A percentile compares a stretch with the other conserved stretches of the same genome.
Evolutionary conservation across 1,140 invertebrate genomes (phyloP).

Genomic region (Orussus abietinus): DNA sequence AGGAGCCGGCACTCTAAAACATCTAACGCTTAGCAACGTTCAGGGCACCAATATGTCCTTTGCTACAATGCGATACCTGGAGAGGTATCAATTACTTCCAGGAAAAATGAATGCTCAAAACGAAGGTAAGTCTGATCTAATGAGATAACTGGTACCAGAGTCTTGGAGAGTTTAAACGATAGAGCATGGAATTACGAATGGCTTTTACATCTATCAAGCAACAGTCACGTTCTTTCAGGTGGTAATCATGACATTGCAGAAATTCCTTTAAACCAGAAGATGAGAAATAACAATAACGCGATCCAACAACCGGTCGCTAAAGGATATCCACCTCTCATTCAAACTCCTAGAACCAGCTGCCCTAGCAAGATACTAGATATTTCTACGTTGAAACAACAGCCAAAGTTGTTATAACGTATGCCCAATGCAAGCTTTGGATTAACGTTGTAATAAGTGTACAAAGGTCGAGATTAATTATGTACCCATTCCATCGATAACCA

Average conservation of each 20-base stretch:
- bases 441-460: no score
- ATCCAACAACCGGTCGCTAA: constrained; percentile 1
- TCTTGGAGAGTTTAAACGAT: constrained; percentile 3
- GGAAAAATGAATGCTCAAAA: constrained; percentile 29
- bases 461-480: no score
- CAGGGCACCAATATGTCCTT: constrained; percentile 58
- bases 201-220: constrained; percentile 5
- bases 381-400: constrained; percentile 61
- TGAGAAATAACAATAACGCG: constrained; percentile 12
- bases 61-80: constrained; percentile 63
- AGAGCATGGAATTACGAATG: constrained; percentile 3
- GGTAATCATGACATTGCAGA: constrained; percentile 9
- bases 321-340: constrained; percentile 24
- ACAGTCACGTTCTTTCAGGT: constrained; percentile 5
- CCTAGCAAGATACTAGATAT: constrained; percentile 62
- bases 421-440: no score
- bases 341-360: constrained; percentile 34
- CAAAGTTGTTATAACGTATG: constrained; percentile 57
- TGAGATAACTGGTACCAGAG: neutral
- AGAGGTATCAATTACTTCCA: constrained; percentile 60
- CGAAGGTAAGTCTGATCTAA: constrained; percentile 25
- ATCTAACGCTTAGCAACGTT: constrained; percentile 35
- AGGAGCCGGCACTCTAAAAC: constrained; percentile 27
- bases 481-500: no score
- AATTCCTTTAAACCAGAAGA: constrained; percentile 9